Evolutionary conservation across 2,113 vertebrate genomes (phyloP).

Genomic region (Paratilapia polleni): DNA sequence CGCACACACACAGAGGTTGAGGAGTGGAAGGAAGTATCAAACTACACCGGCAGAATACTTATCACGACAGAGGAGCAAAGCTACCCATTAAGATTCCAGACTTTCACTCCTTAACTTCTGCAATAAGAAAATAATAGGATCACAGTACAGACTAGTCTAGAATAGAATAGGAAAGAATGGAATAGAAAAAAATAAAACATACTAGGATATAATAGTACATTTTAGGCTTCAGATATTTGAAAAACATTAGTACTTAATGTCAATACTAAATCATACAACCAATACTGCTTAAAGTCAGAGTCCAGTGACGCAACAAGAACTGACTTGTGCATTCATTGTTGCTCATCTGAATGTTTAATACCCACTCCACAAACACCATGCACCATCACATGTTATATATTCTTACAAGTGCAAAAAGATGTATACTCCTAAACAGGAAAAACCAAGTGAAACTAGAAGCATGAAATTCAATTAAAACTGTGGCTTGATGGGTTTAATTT

Average conservation of each 20-base stretch:
- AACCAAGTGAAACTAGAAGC: neutral
- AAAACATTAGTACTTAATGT: neutral
- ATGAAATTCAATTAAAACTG: conserved; percentile 15
- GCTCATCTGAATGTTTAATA: neutral
- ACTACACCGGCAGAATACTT: conserved; percentile 80
- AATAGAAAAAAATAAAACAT: neutral
- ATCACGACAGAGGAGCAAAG: conserved; percentile 75
- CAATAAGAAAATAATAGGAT: conserved; percentile 58
- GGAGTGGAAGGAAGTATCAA: conserved; percentile 79
- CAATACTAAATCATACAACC: neutral
- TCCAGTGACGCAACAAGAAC: neutral
- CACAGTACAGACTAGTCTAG: neutral
- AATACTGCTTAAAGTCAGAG: neutral
- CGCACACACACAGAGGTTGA: conserved; percentile 49
- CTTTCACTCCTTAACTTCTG: conserved; percentile 65
- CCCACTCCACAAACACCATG: neutral
- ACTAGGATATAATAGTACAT: neutral
- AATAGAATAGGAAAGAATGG: neutral
- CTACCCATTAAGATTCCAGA: conserved; percentile 77
- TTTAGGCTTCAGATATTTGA: neutral
- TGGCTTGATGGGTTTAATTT: conserved; percentile 41
- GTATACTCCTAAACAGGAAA: neutral
- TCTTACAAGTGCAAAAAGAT: neutral
- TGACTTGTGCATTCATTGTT: neutral
- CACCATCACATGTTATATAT: neutral